Conservation (phyloP, 1,140 invertebrate genomes). For the Eupristina koningsbergeri region DNA sequence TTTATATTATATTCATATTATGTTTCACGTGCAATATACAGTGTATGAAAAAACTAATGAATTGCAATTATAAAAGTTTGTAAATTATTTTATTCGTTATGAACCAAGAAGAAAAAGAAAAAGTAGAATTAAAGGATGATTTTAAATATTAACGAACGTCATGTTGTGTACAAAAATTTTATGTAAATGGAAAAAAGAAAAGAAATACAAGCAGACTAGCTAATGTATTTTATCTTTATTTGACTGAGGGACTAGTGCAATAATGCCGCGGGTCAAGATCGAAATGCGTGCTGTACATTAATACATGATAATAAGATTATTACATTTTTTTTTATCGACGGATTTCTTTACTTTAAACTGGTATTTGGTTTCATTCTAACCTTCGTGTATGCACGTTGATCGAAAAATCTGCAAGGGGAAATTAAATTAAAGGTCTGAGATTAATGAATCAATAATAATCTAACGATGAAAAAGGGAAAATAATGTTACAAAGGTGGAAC, state of each 20-base stretch:
- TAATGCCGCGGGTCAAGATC: constrained; percentile 47
- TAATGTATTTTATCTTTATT: constrained; percentile 20
- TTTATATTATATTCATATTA: not conserved
- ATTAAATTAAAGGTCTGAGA: constrained; percentile 6
- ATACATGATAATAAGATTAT: constrained; percentile 21
- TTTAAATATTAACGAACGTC: not conserved
- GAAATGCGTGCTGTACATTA: constrained; percentile 16
- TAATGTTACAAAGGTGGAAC: not conserved
- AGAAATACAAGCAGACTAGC: not conserved
- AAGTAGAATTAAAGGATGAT: not conserved
- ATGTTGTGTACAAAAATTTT: not conserved
- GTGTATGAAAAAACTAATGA: not conserved
- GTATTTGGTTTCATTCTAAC: not conserved
- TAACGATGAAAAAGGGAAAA: not conserved
- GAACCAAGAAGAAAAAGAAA: not conserved
- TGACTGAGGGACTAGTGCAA: constrained; percentile 57
- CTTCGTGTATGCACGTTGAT: not conserved
- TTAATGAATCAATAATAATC: constrained; percentile 28
- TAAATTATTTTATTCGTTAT: not conserved
- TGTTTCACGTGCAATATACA: constrained; percentile 19
- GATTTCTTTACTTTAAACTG: not conserved
- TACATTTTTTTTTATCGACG: constrained; percentile 10
- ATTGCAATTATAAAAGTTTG: not conserved
- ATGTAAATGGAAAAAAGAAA: not conserved
- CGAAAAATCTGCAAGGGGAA: constrained; percentile 7